phyloP scores from a whole-genome alignment of 2,888 invertebrate species.

The Lutraria lutraria region DNA sequence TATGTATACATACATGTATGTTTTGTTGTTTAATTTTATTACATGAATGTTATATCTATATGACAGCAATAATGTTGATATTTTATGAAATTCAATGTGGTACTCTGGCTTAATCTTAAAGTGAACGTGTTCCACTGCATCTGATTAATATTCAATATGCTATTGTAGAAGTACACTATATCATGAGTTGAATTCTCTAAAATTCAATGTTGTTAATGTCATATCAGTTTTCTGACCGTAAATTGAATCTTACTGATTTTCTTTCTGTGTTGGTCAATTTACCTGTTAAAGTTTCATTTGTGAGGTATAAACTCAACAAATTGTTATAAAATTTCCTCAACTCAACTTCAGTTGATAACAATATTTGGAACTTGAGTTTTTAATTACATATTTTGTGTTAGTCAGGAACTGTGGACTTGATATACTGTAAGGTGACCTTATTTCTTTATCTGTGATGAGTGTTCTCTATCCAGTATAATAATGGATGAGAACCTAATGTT shows the following conservation, averaged over 20 bases:
- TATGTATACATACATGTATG: neutral
- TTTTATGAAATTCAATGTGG: neutral
- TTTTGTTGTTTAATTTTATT: neutral
- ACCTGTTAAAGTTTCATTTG: too few species aligned
- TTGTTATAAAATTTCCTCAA: too few species aligned
- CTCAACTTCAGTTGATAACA: neutral
- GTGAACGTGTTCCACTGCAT: neutral
- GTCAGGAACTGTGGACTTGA: neutral
- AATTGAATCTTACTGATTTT: too few species aligned
- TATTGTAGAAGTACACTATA: too few species aligned
- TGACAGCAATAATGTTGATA: neutral
- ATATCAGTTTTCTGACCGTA: too few species aligned
- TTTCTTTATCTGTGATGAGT: conserved; percentile 16
- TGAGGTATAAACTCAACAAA: too few species aligned
- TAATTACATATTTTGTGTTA: neutral
- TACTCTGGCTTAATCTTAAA: neutral
- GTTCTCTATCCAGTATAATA: neutral
- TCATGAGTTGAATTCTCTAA: too few species aligned
- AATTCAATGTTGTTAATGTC: too few species aligned
- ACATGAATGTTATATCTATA: conserved; percentile 9
- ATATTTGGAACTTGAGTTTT: neutral
- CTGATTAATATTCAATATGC: neutral
- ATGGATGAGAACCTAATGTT: neutral
- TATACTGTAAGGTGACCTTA: neutral
- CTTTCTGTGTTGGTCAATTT: too few species aligned